phyloP scores from a whole-genome alignment of 1,140 invertebrate genomes.

The Leptonema lineaticorne region DNA sequence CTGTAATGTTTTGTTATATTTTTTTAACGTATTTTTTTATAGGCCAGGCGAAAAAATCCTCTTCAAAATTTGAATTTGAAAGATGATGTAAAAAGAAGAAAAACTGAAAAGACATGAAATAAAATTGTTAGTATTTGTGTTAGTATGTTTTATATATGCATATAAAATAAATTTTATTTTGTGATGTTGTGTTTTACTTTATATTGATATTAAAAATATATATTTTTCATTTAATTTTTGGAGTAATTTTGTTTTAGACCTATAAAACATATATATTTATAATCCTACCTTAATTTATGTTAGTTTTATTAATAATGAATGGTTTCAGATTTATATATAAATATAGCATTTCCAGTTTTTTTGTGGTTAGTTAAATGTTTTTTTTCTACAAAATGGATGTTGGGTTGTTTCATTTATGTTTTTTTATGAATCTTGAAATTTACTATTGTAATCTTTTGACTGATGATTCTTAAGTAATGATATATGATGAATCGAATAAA shows the following conservation, averaged over 20 bases:
- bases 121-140: constrained; percentile 14
- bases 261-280: constrained; percentile 34
- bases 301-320: constrained; percentile 43
- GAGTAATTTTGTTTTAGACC: constrained; percentile 30
- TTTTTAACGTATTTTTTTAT: constrained; percentile 35
- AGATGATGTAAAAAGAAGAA: constrained; percentile 28
- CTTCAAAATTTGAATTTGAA: constrained; percentile 46
- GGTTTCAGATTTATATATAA: constrained; percentile 46
- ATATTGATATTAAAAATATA: constrained; percentile 7
- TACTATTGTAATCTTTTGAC: too few relatives aligned
- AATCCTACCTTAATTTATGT: neutral
- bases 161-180: constrained; percentile 32
- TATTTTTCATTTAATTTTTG: constrained; percentile 23
- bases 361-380: too few relatives aligned
- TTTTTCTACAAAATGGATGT: too few relatives aligned
- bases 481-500: too few relatives aligned
- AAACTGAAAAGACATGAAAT: constrained; percentile 30
- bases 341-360: too few relatives aligned
- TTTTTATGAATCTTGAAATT: too few relatives aligned
- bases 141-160: constrained; percentile 19
- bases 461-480: too few relatives aligned
- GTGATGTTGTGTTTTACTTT: constrained; percentile 9
- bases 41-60: constrained; percentile 52
- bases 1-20: constrained; percentile 8
- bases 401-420: too few relatives aligned